Conservation (phyloP, 2,797 vertebrate genomes). For the Chaetophractus vellerosus region DNA sequence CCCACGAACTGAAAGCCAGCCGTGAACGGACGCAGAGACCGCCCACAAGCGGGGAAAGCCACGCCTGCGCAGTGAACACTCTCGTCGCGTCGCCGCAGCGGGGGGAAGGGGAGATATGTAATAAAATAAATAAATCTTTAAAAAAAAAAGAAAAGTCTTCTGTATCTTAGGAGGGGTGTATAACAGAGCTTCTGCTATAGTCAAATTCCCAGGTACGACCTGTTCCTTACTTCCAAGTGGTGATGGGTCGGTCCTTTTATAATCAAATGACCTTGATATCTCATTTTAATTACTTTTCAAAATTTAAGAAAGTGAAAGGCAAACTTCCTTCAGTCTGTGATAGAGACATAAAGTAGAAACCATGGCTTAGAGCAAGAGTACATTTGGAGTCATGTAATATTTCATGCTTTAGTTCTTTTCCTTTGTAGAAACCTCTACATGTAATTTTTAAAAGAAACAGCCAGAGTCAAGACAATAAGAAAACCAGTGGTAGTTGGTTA, state of each 20-base stretch:
- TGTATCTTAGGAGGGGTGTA: background rate
- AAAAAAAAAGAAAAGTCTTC: no score
- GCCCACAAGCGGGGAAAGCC: no score
- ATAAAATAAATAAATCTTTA: no score
- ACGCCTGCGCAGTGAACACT: no score
- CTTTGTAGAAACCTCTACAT: background rate
- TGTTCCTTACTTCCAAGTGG: background rate
- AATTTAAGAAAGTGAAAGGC: constrained; percentile 17
- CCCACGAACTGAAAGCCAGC: no score
- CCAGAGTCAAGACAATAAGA: background rate
- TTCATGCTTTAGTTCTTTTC: background rate
- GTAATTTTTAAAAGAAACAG: background rate
- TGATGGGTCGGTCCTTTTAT: background rate
- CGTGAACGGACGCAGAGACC: no score
- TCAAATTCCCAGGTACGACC: background rate
- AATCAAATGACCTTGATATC: background rate
- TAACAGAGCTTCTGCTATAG: background rate
- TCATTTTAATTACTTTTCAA: background rate
- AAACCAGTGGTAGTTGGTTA: background rate
- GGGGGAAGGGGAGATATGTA: no score
- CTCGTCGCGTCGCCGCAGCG: no score
- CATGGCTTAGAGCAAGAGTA: background rate
- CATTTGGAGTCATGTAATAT: background rate
- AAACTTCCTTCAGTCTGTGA: background rate
- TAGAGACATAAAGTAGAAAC: background rate